A percentile compares a stretch with the other conserved stretches of the same genome.
These are phyloP conservation scores for Oreohelix idahoensis DNA, from an alignment of 1,140 invertebrate species.

Conservation along the genomic window DNA sequence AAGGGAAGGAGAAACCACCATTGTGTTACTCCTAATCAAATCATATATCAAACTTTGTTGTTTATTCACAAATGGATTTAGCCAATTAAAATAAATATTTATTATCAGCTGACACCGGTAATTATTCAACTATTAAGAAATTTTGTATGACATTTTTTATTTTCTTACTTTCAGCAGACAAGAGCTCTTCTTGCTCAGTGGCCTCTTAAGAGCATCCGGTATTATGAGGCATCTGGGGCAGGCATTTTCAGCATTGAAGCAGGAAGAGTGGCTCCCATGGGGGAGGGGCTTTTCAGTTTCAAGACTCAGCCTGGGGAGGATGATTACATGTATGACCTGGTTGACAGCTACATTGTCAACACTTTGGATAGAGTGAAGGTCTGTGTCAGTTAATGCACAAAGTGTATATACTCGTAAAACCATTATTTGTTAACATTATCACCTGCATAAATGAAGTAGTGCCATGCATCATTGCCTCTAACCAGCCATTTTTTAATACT, in stretches of 20 bases:
- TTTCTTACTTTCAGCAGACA: constrained; percentile 44
- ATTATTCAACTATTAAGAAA: too few species aligned
- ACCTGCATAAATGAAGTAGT: too few species aligned
- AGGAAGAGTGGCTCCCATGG: constrained; percentile 66
- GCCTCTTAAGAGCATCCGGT: constrained; percentile 68
- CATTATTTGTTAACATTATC: too few species aligned
- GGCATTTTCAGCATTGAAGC: constrained; percentile 63
- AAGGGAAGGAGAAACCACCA: too few species aligned
- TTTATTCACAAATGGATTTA: too few species aligned
- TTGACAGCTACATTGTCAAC: constrained; percentile 66
- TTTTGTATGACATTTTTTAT: too few species aligned
- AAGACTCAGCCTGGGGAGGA: constrained; percentile 55
- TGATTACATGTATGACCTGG: constrained; percentile 61
- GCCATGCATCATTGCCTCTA: too few species aligned
- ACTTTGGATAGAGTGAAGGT: constrained; percentile 63
- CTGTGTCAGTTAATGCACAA: neutral
- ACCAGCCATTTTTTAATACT: too few species aligned
- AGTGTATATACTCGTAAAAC: neutral
- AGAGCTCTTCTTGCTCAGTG: constrained; percentile 65
- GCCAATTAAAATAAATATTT: too few species aligned
- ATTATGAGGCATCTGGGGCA: constrained; percentile 61
- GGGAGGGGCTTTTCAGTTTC: constrained; percentile 65
- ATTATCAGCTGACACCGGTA: too few species aligned
- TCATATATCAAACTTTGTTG: too few species aligned
- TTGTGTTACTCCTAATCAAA: too few species aligned